Percentiles rank a stretch among this genome's conserved stretches.
Evolutionary conservation across 1,140 invertebrate genomes (phyloP).

Genomic region (Drosophila quadrilineata): DNA sequence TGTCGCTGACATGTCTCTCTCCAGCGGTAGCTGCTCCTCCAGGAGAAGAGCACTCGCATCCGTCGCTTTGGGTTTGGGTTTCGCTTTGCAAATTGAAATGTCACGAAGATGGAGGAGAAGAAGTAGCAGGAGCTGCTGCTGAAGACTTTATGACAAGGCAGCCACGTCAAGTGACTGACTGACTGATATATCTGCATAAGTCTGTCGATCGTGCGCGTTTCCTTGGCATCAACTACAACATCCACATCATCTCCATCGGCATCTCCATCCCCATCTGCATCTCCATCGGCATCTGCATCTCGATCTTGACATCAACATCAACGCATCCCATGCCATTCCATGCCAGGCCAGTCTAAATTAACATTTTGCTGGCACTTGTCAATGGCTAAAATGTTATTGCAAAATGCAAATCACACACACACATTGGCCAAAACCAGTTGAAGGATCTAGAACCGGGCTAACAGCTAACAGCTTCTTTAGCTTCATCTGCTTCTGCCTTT

Average conservation of each 20-base stretch:
- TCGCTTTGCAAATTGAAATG: slow-evolving; percentile 74
- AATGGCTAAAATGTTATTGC: slow-evolving; percentile 74
- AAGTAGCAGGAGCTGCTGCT: no score
- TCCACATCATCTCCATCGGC: slow-evolving; percentile 20
- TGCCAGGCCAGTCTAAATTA: slow-evolving; percentile 76
- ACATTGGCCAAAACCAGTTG: slow-evolving; percentile 60
- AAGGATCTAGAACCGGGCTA: slow-evolving; percentile 44
- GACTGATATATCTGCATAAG: slow-evolving; percentile 77
- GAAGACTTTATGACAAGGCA: slow-evolving; percentile 76
- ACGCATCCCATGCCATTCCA: slow-evolving; percentile 46
- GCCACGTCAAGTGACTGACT: slow-evolving; percentile 41
- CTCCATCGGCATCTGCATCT: slow-evolving; percentile 21
- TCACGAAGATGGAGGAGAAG: no score
- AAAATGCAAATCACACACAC: slow-evolving; percentile 60
- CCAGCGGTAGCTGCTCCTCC: background rate
- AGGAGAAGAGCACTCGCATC: no score
- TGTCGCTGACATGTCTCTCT: slow-evolving; percentile 24
- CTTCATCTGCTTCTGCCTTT: no score
- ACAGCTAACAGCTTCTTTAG: slow-evolving; percentile 28
- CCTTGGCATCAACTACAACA: no score
- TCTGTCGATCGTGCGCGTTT: no score
- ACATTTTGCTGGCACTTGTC: slow-evolving; percentile 73
- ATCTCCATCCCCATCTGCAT: slow-evolving; percentile 12
- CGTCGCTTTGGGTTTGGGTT: background rate
- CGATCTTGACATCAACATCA: slow-evolving; percentile 36